phyloP scores from a whole-genome alignment of 1,140 invertebrate genomes.

The Linepithema humile region DNA sequence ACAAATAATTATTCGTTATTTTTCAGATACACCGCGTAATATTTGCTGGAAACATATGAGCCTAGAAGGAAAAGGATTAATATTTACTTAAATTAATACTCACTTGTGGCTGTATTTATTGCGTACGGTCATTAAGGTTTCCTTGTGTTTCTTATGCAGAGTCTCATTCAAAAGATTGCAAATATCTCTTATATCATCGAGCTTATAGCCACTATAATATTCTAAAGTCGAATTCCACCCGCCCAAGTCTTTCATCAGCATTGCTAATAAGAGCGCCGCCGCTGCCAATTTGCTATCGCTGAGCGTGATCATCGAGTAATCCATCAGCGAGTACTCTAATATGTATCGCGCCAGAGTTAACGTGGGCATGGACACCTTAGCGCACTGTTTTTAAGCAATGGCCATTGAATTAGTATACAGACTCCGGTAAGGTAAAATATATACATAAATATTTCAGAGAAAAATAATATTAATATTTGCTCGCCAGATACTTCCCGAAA shows the following conservation, averaged over 20 bases:
- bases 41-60: too few species aligned
- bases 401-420: conserved; percentile 31
- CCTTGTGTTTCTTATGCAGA: conserved; percentile 90
- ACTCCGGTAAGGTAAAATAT: background rate
- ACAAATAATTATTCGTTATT: too few species aligned
- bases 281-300: conserved; percentile 96
- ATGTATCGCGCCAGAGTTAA: conserved; percentile 97
- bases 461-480: too few species aligned
- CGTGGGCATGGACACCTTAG: conserved; percentile 94
- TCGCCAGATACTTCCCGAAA: too few species aligned
- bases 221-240: conserved; percentile 92
- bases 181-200: conserved; percentile 90
- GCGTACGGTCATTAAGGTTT: conserved; percentile 92
- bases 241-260: conserved; percentile 92
- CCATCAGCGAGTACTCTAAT: conserved; percentile 96
- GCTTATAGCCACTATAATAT: conserved; percentile 94
- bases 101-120: conserved; percentile 98
- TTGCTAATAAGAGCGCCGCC: conserved; percentile 93
- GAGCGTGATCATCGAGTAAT: conserved; percentile 91
- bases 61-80: too few species aligned
- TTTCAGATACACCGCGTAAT: too few species aligned
- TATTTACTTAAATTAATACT: too few species aligned
- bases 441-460: background rate
- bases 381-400: conserved; percentile 88
- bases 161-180: conserved; percentile 90